Evolutionary conservation across 2,888 invertebrate genomes (phyloP).

Genomic region (Caenorhabditis angaria): DNA sequence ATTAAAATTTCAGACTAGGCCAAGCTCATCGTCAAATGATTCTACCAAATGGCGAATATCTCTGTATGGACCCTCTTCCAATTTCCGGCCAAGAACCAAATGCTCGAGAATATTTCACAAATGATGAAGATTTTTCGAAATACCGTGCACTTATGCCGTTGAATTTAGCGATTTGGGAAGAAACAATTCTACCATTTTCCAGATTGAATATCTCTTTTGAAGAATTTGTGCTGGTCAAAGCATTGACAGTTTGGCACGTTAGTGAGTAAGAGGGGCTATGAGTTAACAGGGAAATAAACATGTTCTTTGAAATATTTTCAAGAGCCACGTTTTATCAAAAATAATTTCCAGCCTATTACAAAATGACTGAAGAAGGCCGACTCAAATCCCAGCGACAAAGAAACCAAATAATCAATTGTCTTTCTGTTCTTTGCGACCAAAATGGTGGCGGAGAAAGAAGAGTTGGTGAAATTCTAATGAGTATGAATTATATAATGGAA

Average conservation of each 20-base stretch:
- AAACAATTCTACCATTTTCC: conserved; percentile 41
- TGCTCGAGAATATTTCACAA: conserved; percentile 34
- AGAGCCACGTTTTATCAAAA: not conserved
- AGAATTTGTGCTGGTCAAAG: conserved; percentile 48
- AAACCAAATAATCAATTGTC: conserved; percentile 38
- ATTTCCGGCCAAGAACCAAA: conserved; percentile 40
- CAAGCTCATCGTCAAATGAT: conserved; percentile 32
- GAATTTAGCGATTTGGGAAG: conserved; percentile 44
- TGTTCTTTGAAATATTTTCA: too few species aligned
- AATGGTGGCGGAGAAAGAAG: conserved; percentile 32
- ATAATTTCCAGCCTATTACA: conserved; percentile 45
- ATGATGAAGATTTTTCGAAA: conserved; percentile 43
- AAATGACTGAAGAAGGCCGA: conserved; percentile 42
- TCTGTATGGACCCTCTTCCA: conserved; percentile 47
- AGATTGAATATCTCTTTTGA: conserved; percentile 44
- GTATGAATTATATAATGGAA: conserved; percentile 53
- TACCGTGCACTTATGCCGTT: conserved; percentile 52
- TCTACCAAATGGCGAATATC: conserved; percentile 44
- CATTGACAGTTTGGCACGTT: conserved; percentile 52
- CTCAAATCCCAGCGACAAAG: conserved; percentile 44
- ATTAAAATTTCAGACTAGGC: conserved; percentile 21
- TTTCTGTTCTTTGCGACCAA: conserved; percentile 41
- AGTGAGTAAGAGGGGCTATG: conserved; percentile 34
- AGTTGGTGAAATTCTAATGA: conserved; percentile 47
- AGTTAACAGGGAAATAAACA: too few species aligned